Evolutionary conservation across 2,113 vertebrate genomes (phyloP).

Genomic region (Dinomys branickii): DNA sequence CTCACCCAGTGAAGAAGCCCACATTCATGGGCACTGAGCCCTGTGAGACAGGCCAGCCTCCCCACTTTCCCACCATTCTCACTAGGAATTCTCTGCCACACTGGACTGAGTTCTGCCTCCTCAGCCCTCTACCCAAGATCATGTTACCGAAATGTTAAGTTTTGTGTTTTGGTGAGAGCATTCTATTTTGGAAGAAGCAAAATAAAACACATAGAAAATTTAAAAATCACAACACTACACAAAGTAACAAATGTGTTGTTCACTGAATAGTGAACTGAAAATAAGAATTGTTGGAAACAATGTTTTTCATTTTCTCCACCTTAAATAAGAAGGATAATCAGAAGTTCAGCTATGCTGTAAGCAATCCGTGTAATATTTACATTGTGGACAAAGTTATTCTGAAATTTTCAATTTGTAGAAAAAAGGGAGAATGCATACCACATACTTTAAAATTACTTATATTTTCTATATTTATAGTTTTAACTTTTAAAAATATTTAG

Average conservation of each 20-base stretch:
- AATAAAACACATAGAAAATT: background rate
- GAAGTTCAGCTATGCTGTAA: background rate
- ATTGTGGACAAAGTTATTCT: background rate
- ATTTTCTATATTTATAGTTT: background rate
- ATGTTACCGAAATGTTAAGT: background rate
- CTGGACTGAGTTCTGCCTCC: background rate
- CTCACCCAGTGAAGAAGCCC: background rate
- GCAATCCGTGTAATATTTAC: background rate
- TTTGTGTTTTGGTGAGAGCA: background rate
- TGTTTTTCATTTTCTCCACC: constrained; percentile 14
- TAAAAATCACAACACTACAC: background rate
- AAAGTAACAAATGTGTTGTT: background rate
- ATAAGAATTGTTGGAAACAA: background rate
- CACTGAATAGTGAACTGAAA: background rate
- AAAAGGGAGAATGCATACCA: background rate
- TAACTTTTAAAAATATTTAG: constrained; percentile 34
- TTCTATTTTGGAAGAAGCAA: background rate
- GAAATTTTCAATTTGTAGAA: background rate
- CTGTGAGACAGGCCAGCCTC: background rate
- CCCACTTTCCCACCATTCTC: background rate
- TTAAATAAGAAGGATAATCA: background rate
- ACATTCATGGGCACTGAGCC: background rate
- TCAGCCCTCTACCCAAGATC: background rate
- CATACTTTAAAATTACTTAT: background rate
- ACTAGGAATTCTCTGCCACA: background rate